Evolutionary conservation across 1,140 invertebrate genomes (phyloP), one percentile per base, ranked within the genome.

Genomic region (Penaeus vannamei): DNA sequence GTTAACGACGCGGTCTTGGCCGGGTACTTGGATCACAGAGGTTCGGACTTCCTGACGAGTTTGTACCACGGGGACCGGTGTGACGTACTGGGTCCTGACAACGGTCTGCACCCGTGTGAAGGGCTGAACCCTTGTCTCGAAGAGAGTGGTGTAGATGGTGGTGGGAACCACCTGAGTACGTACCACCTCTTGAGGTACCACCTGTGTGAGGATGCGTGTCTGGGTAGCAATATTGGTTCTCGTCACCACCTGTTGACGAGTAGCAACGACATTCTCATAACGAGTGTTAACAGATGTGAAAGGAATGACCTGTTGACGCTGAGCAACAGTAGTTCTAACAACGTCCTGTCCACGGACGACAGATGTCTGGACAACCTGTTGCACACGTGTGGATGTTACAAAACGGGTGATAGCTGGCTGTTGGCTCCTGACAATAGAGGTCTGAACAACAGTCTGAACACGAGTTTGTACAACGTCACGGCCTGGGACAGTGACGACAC

Each of bases 151-250:
- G 84, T 80, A 85, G 84, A 90, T 82, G 77, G 79, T 82, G 53
- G 26, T 89, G 76, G 85, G 80, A 59, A 87, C 84, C 53, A 86
- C 84, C n/a, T 81, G 90, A 10, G 90, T 90, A 1, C 60, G 29
- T 4, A 90, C 86, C 4, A 90, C 86, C 72, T 87, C 87, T n/a
- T 90, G 90, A n/a, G 90, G 83, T 14, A 90, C 90, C n/a, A 84
- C 83, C 60, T 87, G 85, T 20, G 90, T 90, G 10, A 19, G 53
- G 76, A 90, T 72, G 19, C 64, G 86, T 26, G 90, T 90, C 59
- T 87, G 90, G 22, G 64, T 81, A 22, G 76, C 85, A 26, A 90
- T 66, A 59, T 85, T 90, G 62, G 90, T 90, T 79, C 83, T 77
- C 46, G 90, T 90, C 4, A 88, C 86, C 36, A 90, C 79, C 85